A percentile compares a stretch with the other conserved stretches of the same genome.
These are phyloP conservation scores for Rhinoderma darwinii DNA, from an alignment of 2,113 vertebrate genomes.

Conservation along the genomic window DNA sequence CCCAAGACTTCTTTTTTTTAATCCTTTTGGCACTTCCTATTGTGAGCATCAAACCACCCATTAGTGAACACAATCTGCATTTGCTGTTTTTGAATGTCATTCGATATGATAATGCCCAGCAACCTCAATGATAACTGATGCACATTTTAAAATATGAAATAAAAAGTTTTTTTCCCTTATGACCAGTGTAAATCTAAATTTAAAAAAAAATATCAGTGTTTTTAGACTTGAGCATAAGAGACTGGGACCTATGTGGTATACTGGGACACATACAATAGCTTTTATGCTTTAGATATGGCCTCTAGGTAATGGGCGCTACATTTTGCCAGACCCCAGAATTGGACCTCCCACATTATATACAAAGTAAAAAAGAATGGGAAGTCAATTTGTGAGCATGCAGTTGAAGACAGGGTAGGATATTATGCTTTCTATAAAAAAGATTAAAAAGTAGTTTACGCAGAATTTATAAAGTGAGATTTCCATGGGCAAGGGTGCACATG, in stretches of 20 bases:
- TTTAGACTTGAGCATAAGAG: not conserved
- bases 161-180: not conserved
- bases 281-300: too few species aligned
- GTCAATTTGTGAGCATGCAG: too few species aligned
- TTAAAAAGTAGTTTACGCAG: too few species aligned
- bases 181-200: not conserved
- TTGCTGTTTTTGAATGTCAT: conserved; percentile 13
- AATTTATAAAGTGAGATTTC: too few species aligned
- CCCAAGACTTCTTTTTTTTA: not conserved
- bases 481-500: too few species aligned
- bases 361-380: not conserved
- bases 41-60: conserved; percentile 28
- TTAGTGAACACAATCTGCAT: not conserved
- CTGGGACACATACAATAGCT: not conserved
- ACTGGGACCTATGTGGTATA: not conserved
- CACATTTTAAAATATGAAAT: not conserved
- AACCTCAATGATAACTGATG: too few species aligned
- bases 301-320: too few species aligned
- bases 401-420: too few species aligned
- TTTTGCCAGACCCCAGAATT: too few species aligned
- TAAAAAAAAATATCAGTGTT: not conserved
- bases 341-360: too few species aligned
- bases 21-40: conserved; percentile 36
- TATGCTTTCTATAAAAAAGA: too few species aligned
- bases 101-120: not conserved